Base-by-base conservation (phyloP, 2,797 vertebrate genomes). In the Yasuhikotakia modesta region DNA sequence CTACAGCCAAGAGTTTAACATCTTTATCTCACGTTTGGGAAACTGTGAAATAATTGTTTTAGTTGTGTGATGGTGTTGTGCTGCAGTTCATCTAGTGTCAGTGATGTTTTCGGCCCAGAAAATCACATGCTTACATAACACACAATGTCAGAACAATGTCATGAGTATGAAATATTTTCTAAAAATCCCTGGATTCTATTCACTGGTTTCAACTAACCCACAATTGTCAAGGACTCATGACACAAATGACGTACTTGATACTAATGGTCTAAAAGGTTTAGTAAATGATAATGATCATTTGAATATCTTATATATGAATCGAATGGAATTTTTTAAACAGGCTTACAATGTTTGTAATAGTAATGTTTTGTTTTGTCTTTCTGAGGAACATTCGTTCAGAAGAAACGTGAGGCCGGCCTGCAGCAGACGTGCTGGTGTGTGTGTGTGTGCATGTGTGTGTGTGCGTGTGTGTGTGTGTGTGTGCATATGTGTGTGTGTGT, bases 401-500 rank as follows among this genome's bases (percentile, higher is more conserved):
- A 35, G 35, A 35, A 39, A 39, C 35, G 5, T 39, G 35, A 32
- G 21, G 12, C n/a, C 1, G 17, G 57, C 57, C 17, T 50, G 65
- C 11, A 3, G 65, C 46, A 58, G 39, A 57, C 77, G 52, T 46
- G 69, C 69, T 61, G 80, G 77, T 84, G 82, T n/a, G n/a, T n/a
- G n/a, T n/a, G n/a, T n/a, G n/a, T n/a, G n/a, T n/a, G n/a, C n/a
- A n/a, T n/a, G n/a, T n/a, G n/a, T n/a, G n/a, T n/a, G n/a, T n/a
- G n/a, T n/a, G n/a, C n/a, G n/a, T n/a, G n/a, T n/a, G n/a, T n/a
- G n/a, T n/a, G n/a, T n/a, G n/a, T n/a, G n/a, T n/a, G n/a, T n/a
- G n/a, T n/a, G n/a, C n/a, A n/a, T n/a, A n/a, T n/a, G n/a, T n/a
- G n/a, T n/a, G n/a, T n/a, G n/a, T n/a, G n/a, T n/a, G n/a, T 5